Percentiles rank a stretch among this genome's conserved stretches.
These are phyloP conservation scores for Cephonodes hylas DNA, from an alignment of 2,888 invertebrate species.

Conservation along the genomic window DNA sequence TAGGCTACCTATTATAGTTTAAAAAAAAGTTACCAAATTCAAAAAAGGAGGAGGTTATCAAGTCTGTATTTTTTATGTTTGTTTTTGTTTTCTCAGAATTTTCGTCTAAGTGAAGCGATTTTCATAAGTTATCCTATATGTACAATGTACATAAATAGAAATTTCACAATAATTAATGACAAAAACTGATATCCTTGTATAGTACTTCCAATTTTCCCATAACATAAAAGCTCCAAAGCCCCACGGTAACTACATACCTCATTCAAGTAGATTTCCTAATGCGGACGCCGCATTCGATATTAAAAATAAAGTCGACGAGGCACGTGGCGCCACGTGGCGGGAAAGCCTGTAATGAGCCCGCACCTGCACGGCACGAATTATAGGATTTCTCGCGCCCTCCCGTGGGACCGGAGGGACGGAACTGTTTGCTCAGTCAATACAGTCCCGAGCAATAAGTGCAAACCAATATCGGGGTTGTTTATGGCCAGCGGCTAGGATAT, in stretches of 20 bases:
- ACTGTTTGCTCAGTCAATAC: conserved; percentile 73
- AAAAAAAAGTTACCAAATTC: too few relatives aligned
- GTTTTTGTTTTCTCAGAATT: too few relatives aligned
- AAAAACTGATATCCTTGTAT: too few relatives aligned
- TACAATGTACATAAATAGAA: too few relatives aligned
- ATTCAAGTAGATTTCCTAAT: conserved; percentile 31
- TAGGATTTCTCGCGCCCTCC: conserved; percentile 80
- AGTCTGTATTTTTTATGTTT: too few relatives aligned
- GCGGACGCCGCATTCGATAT: conserved; percentile 52
- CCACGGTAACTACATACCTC: not conserved
- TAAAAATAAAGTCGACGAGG: conserved; percentile 47
- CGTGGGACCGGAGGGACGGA: conserved; percentile 70
- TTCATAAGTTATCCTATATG: too few relatives aligned
- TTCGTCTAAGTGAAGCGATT: too few relatives aligned
- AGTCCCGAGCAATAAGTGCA: conserved; percentile 57
- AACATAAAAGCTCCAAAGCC: not conserved
- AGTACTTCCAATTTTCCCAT: too few relatives aligned
- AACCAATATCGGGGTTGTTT: conserved; percentile 48
- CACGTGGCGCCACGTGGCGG: conserved; percentile 75
- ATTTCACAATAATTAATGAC: too few relatives aligned
- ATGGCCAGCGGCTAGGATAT: conserved; percentile 42
- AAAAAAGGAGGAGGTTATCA: too few relatives aligned
- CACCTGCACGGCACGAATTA: conserved; percentile 78
- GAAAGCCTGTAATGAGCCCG: conserved; percentile 76
- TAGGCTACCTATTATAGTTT: too few relatives aligned